Base-by-base conservation (phyloP, 2,113 vertebrate genomes). In the Orientallactaga bullata region DNA sequence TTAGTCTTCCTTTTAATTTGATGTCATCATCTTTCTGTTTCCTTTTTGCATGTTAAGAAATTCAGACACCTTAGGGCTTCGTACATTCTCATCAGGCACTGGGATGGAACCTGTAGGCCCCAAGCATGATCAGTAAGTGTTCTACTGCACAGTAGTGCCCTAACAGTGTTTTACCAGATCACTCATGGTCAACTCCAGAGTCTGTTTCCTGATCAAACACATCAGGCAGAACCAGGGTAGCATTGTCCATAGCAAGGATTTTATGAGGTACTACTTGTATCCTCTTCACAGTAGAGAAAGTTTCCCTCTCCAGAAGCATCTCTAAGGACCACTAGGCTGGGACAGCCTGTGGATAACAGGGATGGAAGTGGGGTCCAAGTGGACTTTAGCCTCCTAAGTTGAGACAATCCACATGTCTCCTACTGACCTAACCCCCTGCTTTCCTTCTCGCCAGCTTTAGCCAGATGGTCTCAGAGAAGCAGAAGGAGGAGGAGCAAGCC, bases 391-490 rank as follows among this genome's bases (percentile, higher is more conserved):
- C 68, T 16, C 58, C 13, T 61, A 65, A 65, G 3, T 51, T 10
- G 68, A 65, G 20, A 30, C 35, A 32, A 51, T 30, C 7, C 68
- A 20, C 4, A 15, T 63, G 12, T n/a, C 39, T 30, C 39, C 58
- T 11, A 79, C 90, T 90, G 42, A 85, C 35, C 21, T 4, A 24
- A 5, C 30, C 7, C 4, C 74, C 61, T n/a, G 32, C 76, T 76
- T 30, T 23, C 60, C 47, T 82, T 15, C 68, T 2, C 10, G 7
- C 51, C 90, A 98, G 98, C 83, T 98, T 98, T 79, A 95, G 90
- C 83, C 95, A 93, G 89, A 98, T 98, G 96, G 85, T 95, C 30
- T 37, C 92, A 5, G 98, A 98, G 94, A 98, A 97, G 96, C 98
- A 97, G 90, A 93, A 97, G 88, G 97, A 96, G 0, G 96, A 98